Evolutionary conservation across 2,797 vertebrate genomes (phyloP).

Genomic region (Erpetoichthys calabaricus): DNA sequence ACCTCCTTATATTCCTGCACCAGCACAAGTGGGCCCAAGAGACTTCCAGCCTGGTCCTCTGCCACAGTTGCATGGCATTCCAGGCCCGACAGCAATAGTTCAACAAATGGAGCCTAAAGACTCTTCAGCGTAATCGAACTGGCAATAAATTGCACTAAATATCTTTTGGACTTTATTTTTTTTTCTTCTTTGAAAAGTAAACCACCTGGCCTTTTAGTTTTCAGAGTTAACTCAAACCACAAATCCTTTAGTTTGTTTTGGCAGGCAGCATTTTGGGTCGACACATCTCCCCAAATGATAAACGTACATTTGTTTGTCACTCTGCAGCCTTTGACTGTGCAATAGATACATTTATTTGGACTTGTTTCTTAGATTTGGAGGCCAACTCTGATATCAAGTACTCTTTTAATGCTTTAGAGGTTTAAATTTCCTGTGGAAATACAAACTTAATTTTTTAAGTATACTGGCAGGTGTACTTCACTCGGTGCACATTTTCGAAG

Average conservation of each 20-base stretch:
- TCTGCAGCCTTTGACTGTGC: conserved; percentile 47
- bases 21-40: conserved; percentile 15
- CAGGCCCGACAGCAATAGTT: conserved; percentile 3
- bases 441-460: conserved; percentile 36
- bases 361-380: conserved; percentile 28
- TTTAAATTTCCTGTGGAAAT: conserved; percentile 93
- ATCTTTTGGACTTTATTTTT: neutral
- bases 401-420: conserved; percentile 39
- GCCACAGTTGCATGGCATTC: too few species aligned
- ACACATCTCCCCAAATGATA: too few species aligned
- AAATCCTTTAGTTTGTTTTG: too few species aligned
- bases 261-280: too few species aligned
- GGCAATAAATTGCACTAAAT: conserved; percentile 36
- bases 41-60: conserved; percentile 14
- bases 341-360: conserved; percentile 62
- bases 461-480: neutral
- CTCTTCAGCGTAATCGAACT: conserved; percentile 26
- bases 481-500: neutral
- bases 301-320: too few species aligned
- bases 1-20: conserved; percentile 24
- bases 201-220: too few species aligned
- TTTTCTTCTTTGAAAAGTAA: too few species aligned
- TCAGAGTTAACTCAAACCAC: too few species aligned
- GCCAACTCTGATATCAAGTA: conserved; percentile 13
- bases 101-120: conserved; percentile 37